Base-by-base conservation (phyloP, 2,113 vertebrate genomes). In the Poicephalus gulielmi region DNA sequence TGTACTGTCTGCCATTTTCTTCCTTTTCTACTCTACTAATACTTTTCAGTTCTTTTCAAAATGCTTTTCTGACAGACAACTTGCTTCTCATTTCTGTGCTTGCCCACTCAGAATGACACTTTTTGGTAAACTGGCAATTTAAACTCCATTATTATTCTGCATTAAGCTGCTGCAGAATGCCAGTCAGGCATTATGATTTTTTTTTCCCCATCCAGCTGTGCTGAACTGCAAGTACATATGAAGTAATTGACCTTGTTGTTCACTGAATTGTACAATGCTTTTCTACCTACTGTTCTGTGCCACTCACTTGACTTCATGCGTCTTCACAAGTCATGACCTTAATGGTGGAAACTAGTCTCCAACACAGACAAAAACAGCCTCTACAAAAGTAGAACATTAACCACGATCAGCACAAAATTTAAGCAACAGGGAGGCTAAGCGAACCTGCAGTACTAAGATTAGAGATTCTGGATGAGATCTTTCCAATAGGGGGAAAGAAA, bases 201-300 rank as follows among this genome's bases (percentile, higher is more conserved):
- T 96, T 96, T 59, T 35, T 59, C 97, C 95, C 95, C 79, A 69
- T 95, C 97, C 98, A 98, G 95, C 97, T 98, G 98, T 96, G 97
- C 63, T 91, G 90, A 97, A 76, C 90, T 92, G 52, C 90, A 95
- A 97, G 96, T 78, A 97, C 79, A 91, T 96, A 95, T 93, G 91
- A 97, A 97, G 94, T 91, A 97, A 97, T 86, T 98, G 97, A 98
- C 97, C 97, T 98, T 97, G 96, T 79, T 97, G 96, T 94, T 97
- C 95, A 95, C 49, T 55, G 67, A 95, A 86, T 91, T 97, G 95
- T 95, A 77, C 80, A 88, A 95, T 69, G 90, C 73, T 96, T 97
- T 94, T 52, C 90, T 96, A 91, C 97, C 96, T 95, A 84, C 96
- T 96, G 97, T 95, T 97, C 95, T 97, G 77, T 96, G 94, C 77